Evolutionary conservation across 1,140 invertebrate genomes (phyloP).

Genomic region (Ceratina japonica): DNA sequence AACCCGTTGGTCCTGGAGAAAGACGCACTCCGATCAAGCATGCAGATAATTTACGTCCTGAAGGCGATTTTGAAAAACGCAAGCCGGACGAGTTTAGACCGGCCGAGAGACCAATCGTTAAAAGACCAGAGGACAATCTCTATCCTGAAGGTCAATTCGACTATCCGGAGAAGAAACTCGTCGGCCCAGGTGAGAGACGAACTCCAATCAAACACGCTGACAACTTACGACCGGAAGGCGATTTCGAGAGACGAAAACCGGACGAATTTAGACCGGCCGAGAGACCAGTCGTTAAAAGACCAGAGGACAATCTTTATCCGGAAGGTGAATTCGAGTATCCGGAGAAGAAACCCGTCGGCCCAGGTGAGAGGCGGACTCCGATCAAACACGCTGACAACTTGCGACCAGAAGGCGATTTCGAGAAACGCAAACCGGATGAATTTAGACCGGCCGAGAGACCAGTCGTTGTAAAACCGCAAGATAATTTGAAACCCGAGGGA

Average conservation of each 20-base stretch:
- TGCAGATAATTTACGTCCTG: conserved; percentile 81
- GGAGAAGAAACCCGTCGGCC: conserved; percentile 70
- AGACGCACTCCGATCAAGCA: conserved; percentile 59
- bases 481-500: conserved; percentile 81
- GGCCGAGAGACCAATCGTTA: conserved; percentile 72
- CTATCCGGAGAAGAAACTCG: conserved; percentile 51
- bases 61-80: conserved; percentile 82
- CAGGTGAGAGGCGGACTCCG: conserved; percentile 81
- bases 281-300: conserved; percentile 75
- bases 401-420: conserved; percentile 84
- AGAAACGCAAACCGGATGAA: conserved; percentile 64
- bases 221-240: conserved; percentile 81
- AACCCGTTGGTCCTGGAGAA: conserved; percentile 67
- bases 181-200: conserved; percentile 58
- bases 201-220: conserved; percentile 73
- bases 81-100: conserved; percentile 67
- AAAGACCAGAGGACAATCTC: conserved; percentile 77
- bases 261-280: conserved; percentile 76
- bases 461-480: conserved; percentile 72
- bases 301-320: conserved; percentile 64
- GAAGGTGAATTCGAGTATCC: conserved; percentile 71
- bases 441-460: conserved; percentile 73
- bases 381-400: conserved; percentile 82
- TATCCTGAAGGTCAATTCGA: conserved; percentile 84
- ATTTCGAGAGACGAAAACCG: conserved; percentile 75